Evolutionary conservation across 2,797 vertebrate species (phyloP).

Genomic region (Labroides dimidiatus): DNA sequence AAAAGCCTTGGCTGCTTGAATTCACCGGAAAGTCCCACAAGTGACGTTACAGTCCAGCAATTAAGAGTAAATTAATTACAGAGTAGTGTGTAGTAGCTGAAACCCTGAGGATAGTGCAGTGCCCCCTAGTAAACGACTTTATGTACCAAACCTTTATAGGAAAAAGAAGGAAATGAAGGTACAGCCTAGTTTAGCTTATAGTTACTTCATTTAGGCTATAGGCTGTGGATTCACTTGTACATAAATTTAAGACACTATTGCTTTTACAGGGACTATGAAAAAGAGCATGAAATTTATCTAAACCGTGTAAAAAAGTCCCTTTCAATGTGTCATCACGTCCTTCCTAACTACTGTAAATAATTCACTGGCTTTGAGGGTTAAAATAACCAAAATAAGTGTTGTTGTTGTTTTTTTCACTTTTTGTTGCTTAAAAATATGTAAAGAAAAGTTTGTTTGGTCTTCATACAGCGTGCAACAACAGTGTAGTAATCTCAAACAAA

Average conservation of each 20-base stretch:
- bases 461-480: conserved; percentile 25
- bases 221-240: background rate
- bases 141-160: conserved; percentile 25
- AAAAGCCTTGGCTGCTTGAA: conserved; percentile 60
- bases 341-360: background rate
- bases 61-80: conserved; percentile 94
- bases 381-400: too few relatives aligned
- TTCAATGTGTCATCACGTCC: background rate
- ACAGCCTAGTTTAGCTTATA: background rate
- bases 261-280: background rate
- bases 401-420: too few relatives aligned
- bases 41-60: conserved; percentile 89
- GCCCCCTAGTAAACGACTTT: conserved; percentile 73
- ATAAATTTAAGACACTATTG: background rate
- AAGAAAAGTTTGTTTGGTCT: conserved; percentile 15
- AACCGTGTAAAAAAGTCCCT: background rate
- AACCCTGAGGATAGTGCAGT: conserved; percentile 67
- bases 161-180: conserved; percentile 21
- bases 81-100: conserved; percentile 81
- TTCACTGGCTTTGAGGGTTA: background rate
- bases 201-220: too few relatives aligned
- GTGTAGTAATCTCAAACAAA: conserved; percentile 51
- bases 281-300: background rate
- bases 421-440: background rate
- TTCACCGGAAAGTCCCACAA: conserved; percentile 90